Evolutionary conservation across 2,797 vertebrate species (phyloP), one percentile per base, ranked within the genome.

Genomic region (Liparis tanakae): DNA sequence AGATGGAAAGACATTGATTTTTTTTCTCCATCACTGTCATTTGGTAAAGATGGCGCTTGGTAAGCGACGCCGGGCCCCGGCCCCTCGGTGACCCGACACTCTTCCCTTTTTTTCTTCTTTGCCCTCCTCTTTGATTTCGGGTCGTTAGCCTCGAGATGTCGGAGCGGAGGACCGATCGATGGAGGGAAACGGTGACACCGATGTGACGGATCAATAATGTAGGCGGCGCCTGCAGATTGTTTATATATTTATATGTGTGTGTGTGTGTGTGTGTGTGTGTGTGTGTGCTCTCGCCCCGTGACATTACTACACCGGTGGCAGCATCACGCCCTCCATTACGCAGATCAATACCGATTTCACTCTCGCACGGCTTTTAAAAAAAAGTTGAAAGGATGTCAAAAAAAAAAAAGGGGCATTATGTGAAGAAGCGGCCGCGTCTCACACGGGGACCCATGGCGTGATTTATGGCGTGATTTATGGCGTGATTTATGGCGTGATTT

Each of bases 1-100:
- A 57, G 74, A 63, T 61, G 60, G 82, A 83, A 72, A 74, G 56
- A 67, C 81, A 92, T 88, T 82, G 91, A 88, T 92, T 92, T 89
- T 90, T 30, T 30, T 30, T 30, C 25, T 30, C 76, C 74, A 68
- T 83, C n/a, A 25, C 76, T 81, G 90, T 85, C 75, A 0, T 87
- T 86, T 85, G 83, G 72, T 74, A 80, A 91, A n/a, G n/a, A n/a
- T n/a, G n/a, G 79, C 15, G 39, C n/a, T n/a, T n/a, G n/a, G n/a
- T n/a, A 79, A 73, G 80, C 67, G 10, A 72, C 60, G 79, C 82
- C 82, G 83, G 78, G n/a, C n/a, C n/a, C 72, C 10, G 82, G 80
- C 87, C 90, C 74, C 69, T 54, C 34, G 7, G 22, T 87, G 85
- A 92, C 88, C 86, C n/a, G n/a, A n/a, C n/a, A n/a, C n/a, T n/a